Percentiles rank a stretch among this genome's conserved stretches.
Evolutionary conservation across 2,797 vertebrate genomes (phyloP).

Genomic region (Triplophysa yarkandensis): DNA sequence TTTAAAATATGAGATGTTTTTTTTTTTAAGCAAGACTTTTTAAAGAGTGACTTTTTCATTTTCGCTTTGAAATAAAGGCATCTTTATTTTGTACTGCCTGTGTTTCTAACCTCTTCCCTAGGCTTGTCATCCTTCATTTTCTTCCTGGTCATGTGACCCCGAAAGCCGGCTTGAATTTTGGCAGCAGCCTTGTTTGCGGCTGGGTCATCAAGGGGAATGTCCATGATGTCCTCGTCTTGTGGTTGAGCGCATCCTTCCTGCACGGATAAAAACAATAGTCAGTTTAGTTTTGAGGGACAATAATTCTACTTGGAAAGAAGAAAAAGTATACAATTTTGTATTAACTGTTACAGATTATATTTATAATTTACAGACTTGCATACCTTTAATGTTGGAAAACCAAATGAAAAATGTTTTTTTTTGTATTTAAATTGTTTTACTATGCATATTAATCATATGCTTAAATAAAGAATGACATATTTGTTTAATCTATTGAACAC

Average conservation of each 20-base stretch:
- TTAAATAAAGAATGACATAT: too few relatives aligned
- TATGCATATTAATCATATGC: too few relatives aligned
- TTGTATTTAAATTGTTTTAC: too few relatives aligned
- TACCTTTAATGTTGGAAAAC: too few relatives aligned
- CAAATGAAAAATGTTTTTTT: too few relatives aligned
- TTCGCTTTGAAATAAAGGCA: neutral
- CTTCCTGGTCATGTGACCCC: slow-evolving; percentile 98
- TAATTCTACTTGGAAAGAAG: neutral
- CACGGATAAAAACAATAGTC: slow-evolving; percentile 4
- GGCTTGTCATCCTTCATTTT: slow-evolving; percentile 98
- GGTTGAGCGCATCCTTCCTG: slow-evolving; percentile 89
- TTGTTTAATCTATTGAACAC: too few relatives aligned
- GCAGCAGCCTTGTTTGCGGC: slow-evolving; percentile 95
- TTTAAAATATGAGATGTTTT: too few relatives aligned
- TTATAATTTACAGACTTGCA: neutral
- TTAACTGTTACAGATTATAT: neutral
- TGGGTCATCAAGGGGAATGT: slow-evolving; percentile 94
- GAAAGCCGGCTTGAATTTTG: slow-evolving; percentile 98
- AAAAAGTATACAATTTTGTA: neutral
- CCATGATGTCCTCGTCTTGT: slow-evolving; percentile 93
- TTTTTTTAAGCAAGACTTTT: too few relatives aligned
- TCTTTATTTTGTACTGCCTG: slow-evolving; percentile 44
- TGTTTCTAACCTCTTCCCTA: slow-evolving; percentile 87
- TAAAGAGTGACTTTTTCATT: neutral
- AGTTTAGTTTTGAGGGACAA: slow-evolving; percentile 10